phyloP scores from a whole-genome alignment of 2,113 vertebrate species.

The Progne subis region DNA sequence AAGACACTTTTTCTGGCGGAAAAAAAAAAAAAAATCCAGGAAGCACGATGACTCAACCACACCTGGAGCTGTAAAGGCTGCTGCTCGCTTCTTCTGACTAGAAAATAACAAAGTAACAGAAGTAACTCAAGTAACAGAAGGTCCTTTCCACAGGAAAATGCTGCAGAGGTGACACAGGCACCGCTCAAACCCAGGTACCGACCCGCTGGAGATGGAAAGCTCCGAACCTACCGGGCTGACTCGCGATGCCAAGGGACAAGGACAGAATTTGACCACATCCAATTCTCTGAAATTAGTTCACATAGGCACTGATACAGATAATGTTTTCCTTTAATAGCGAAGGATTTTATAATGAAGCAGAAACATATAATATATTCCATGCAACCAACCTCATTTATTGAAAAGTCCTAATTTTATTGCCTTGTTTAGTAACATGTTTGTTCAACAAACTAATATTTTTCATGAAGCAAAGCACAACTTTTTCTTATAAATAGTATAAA shows the following conservation, averaged over 20 bases:
- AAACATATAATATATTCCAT: conserved; percentile 72
- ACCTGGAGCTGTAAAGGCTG: neutral
- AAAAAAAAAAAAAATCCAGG: neutral
- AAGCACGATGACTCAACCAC: fast-evolving
- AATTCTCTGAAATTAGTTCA: conserved; percentile 51
- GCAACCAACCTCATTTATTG: conserved; percentile 79
- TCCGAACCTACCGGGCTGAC: fast-evolving
- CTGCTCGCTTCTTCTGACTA: neutral
- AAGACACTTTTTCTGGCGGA: neutral
- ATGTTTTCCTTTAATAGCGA: conserved; percentile 43
- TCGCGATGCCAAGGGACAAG: fast-evolving
- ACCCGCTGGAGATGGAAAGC: fast-evolving
- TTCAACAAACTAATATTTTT: conserved; percentile 78
- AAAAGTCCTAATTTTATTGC: conserved; percentile 81
- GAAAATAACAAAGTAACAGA: neutral
- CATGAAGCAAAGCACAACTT: conserved; percentile 85
- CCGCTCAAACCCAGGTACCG: neutral
- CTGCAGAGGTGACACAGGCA: neutral
- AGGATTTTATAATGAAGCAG: conserved; percentile 67
- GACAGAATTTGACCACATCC: conserved; percentile 10
- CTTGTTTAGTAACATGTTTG: conserved; percentile 79
- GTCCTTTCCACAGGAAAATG: neutral
- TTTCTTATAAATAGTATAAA: conserved; percentile 99
- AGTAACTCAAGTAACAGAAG: neutral
- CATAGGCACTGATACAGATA: conserved; percentile 1